A percentile compares a stretch with the other conserved stretches of the same genome.
Conservation (phyloP, 2,888 invertebrate genomes). For the Acanthosepion esculentum region DNA sequence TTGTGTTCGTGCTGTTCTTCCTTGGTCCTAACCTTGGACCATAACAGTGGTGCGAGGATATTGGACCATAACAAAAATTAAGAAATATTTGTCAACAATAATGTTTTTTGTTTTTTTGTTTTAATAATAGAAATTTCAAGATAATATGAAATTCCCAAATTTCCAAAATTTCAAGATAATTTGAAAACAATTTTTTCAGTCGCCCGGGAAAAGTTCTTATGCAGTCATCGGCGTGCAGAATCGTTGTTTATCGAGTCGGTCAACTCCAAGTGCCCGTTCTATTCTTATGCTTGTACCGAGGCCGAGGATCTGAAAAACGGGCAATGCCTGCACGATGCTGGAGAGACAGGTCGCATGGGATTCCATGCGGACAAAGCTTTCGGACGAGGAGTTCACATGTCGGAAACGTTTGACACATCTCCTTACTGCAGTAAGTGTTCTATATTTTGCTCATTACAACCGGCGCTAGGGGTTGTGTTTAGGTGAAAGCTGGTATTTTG, state of each 20-base stretch:
- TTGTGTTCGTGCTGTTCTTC: no score
- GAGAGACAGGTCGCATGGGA: slow-evolving; percentile 68
- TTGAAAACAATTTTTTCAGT: slow-evolving; percentile 52
- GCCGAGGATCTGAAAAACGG: slow-evolving; percentile 80
- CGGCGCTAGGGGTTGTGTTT: no score
- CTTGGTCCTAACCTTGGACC: no score
- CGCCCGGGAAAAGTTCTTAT: slow-evolving; percentile 84
- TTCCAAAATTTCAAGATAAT: no score
- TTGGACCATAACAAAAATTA: no score
- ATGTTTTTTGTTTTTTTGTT: no score
- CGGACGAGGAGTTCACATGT: slow-evolving; percentile 24
- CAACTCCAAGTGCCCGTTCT: slow-evolving; percentile 84
- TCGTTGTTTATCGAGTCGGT: slow-evolving; percentile 90
- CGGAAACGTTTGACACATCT: neutral
- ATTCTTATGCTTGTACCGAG: slow-evolving; percentile 85
- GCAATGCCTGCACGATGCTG: neutral
- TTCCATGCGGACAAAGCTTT: slow-evolving; percentile 67
- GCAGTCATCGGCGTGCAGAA: slow-evolving; percentile 90
- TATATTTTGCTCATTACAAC: neutral
- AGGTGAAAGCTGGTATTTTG: no score
- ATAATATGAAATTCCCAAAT: no score
- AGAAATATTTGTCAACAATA: no score
- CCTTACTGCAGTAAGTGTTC: slow-evolving; percentile 37
- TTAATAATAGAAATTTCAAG: no score
- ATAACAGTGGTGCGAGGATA: no score